Conservation (phyloP, 2,888 invertebrate genomes). For the Philopedon plagiatum region DNA sequence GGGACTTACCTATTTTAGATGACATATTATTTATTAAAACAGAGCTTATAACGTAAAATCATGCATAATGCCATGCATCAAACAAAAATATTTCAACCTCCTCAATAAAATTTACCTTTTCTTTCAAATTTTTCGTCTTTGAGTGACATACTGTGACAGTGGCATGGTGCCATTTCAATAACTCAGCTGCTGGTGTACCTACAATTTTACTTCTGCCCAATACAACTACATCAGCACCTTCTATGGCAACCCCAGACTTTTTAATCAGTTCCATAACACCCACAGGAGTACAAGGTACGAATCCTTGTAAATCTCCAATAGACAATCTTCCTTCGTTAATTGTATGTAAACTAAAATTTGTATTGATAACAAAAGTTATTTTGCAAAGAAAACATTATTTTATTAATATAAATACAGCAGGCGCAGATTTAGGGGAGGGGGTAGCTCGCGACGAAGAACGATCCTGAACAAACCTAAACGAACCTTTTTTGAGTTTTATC, state of each 20-base stretch:
- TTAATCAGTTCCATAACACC: slow-evolving; percentile 95
- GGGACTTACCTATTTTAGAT: too few relatives aligned
- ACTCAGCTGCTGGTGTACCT: slow-evolving; percentile 94
- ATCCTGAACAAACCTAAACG: too few relatives aligned
- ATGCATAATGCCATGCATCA: not conserved
- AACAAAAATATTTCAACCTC: not conserved
- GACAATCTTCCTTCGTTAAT: slow-evolving; percentile 94
- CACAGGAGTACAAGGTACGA: slow-evolving; percentile 96
- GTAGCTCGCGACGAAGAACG: too few relatives aligned
- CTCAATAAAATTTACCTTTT: slow-evolving; percentile 72
- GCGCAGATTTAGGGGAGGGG: too few relatives aligned
- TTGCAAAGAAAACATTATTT: too few relatives aligned
- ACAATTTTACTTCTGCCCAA: slow-evolving; percentile 98
- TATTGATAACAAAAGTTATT: not conserved
- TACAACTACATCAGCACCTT: slow-evolving; percentile 91
- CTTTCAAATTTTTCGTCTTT: slow-evolving; percentile 85
- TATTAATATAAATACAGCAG: too few relatives aligned
- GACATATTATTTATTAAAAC: too few relatives aligned
- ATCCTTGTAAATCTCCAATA: slow-evolving; percentile 90
- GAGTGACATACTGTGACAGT: slow-evolving; percentile 99
- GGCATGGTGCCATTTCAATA: slow-evolving; percentile 96
- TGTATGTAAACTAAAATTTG: slow-evolving; percentile 78
- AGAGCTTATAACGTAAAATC: too few relatives aligned
- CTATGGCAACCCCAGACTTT: slow-evolving; percentile 81
- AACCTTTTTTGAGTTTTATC: too few relatives aligned